Base-by-base conservation (phyloP, 2,113 vertebrate genomes). In the Dryoscopus gambensis region DNA sequence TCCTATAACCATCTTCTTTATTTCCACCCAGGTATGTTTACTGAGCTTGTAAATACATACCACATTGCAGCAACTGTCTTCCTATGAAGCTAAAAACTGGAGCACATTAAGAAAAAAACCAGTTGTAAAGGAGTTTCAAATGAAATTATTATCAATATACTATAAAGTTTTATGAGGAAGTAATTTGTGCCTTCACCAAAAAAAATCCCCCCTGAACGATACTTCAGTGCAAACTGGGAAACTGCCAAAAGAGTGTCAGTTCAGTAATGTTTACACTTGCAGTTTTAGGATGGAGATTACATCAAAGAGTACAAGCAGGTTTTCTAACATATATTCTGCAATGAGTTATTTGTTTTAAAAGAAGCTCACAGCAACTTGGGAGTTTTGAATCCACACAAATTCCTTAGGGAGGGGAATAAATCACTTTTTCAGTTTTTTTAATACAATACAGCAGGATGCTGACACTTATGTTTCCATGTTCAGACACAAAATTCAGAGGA, bases 191-290 rank as follows among this genome's bases (percentile, higher is more conserved):
- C 68, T 92, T 95, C 65, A 93, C 23, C 24, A 79, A 64, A 70
- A 37, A 89, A 89, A 95, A 83, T 63, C 69, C n/a, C 33, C 37
- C 39, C 76, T 88, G 47, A 87, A 89, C 69, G 37, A 67, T 46
- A 49, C n/a, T 91, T 87, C 71, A 77, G 78, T 87, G 89, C 31
- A 82, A 97, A 84, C 24, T 71, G 84, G 75, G 75, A 80, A 91
- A 71, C 30, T 81, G 84, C 79, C 89, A 88, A 64, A 59, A 76
- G 31, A 59, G 17, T 59, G 70, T 44, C 74, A 73, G 52, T 28
- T 77, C 81, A 71, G 27, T 27, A 19, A 70, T 40, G 84, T 83
- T 97, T 80, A 67, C 93, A 93, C 77, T 75, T 95, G 94, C 59
- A 89, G 37, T 13, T 37, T 84, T 85, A 78, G 60, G 46, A 84